These are phyloP conservation scores for Thalassophryne amazonica DNA, from an alignment of 2,797 vertebrate genomes.

Conservation along the genomic window DNA sequence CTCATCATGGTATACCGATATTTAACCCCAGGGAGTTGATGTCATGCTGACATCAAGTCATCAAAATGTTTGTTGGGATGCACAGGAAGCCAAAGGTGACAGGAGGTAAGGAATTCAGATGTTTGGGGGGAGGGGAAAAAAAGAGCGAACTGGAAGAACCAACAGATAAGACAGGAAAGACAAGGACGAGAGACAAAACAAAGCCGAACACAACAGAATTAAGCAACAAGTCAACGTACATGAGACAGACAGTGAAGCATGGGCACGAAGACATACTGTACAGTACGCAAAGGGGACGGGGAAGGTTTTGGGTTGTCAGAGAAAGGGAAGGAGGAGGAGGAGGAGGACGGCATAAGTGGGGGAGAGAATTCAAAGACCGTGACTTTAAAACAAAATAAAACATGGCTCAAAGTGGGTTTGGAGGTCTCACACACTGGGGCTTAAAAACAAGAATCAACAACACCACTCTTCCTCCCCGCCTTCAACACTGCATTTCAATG, in stretches of 20 bases:
- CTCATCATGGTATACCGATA: no score
- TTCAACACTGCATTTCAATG: conserved; percentile 42
- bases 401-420: conserved; percentile 73
- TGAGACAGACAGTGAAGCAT: conserved; percentile 75
- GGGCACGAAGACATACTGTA: conserved; percentile 81
- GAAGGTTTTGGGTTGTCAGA: conserved; percentile 36
- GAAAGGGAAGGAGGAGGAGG: conserved; percentile 55
- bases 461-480: conserved; percentile 39
- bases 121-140: conserved; percentile 36
- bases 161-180: conserved; percentile 57
- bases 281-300: conserved; percentile 61
- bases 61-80: conserved; percentile 69
- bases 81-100: conserved; percentile 47
- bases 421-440: conserved; percentile 81
- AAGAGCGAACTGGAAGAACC: conserved; percentile 61
- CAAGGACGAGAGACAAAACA: conserved; percentile 63
- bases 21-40: no score
- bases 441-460: conserved; percentile 75
- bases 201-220: conserved; percentile 58
- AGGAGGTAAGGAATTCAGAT: conserved; percentile 46
- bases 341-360: conserved; percentile 56
- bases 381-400: conserved; percentile 60
- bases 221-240: conserved; percentile 70
- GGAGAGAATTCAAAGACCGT: conserved; percentile 69
- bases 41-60: conserved; percentile 2